Base-by-base conservation (phyloP, 2,113 vertebrate genomes). In the Todiramphus saurophagus region DNA sequence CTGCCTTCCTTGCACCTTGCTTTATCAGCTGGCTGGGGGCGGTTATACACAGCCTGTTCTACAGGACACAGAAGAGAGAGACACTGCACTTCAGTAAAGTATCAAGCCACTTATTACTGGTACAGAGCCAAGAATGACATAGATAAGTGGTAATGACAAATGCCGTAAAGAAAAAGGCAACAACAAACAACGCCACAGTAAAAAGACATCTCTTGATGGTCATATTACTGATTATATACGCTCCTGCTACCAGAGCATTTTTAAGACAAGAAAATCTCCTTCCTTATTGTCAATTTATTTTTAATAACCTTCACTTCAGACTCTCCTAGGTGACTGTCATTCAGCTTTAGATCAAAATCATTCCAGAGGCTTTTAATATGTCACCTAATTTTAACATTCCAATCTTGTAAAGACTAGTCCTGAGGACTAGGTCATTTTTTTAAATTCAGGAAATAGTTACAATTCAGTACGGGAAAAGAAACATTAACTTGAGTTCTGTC, bases 11-110 rank as follows among this genome's bases (percentile, higher is more conserved):
- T 98, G 15, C 96, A 95, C 21, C 98, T 98, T 17, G 97, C 97
- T 93, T 98, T 98, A 80, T 99, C 99, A 48, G 98, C 97, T 30
- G 98, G 96, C 16, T 98, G 98, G 5, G 99, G 99, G 1, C 99
- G 98, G 94, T 99, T 99, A 83, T 99, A 99, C 33, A 99, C 97
- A 5, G 99, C 99, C 98, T 99, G 99, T 14, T 99, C 99, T 99
- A 53, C 53, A 74, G 85, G 93, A 80, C 30, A 92, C 59, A 95
- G 63, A 56, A 58, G 82, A 86, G 86, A 44, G 58, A 94, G 15
- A 80, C 7, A 23, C 43, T 5, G 41, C 19, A 37, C 64, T 93
- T 84, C 94, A 93, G 73, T 11, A 46, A 83, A 12, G 59, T 25
- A 31, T 10, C 9, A 87, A 44, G 78, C 8, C 70, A 15, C 67